Evolutionary conservation across 2,113 vertebrate genomes (phyloP).

Genomic region (Polypterus bichir): DNA sequence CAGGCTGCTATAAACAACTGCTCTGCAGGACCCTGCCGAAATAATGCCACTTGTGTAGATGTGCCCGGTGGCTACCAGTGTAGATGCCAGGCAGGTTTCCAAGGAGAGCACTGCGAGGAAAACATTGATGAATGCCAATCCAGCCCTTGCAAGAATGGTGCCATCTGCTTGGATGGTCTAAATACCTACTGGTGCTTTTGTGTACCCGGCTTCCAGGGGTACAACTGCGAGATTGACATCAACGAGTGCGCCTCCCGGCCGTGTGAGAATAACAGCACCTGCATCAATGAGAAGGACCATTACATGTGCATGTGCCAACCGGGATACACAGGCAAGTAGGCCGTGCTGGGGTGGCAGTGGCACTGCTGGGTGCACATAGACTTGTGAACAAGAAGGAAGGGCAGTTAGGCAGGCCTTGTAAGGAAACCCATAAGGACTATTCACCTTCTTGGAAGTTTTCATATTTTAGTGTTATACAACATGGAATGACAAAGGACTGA

Average conservation of each 20-base stretch:
- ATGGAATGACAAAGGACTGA: not conserved
- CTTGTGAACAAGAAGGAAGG: too few species aligned
- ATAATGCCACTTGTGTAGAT: slow-evolving; percentile 52
- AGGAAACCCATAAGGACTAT: fast-evolving
- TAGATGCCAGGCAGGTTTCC: slow-evolving; percentile 61
- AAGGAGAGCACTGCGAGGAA: slow-evolving; percentile 54
- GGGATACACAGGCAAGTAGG: slow-evolving; percentile 69
- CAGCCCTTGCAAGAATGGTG: slow-evolving; percentile 73
- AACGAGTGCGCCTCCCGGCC: slow-evolving; percentile 86
- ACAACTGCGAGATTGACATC: slow-evolving; percentile 84
- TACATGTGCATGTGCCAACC: slow-evolving; percentile 63
- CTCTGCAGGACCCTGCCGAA: slow-evolving; percentile 50
- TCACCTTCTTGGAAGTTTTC: not conserved
- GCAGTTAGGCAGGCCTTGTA: not conserved
- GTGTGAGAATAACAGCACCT: slow-evolving; percentile 74
- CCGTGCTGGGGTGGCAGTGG: too few species aligned
- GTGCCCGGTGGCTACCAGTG: slow-evolving; percentile 44
- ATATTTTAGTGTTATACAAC: not conserved
- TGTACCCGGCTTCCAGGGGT: slow-evolving; percentile 89
- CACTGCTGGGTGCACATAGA: too few species aligned
- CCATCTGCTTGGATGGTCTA: slow-evolving; percentile 66
- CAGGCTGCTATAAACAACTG: slow-evolving; percentile 36
- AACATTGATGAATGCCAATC: slow-evolving; percentile 59
- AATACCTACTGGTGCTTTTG: slow-evolving; percentile 76
- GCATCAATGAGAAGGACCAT: slow-evolving; percentile 69